Evolutionary conservation across 2,113 vertebrate genomes (phyloP).

Genomic region (Zosterops lateralis): DNA sequence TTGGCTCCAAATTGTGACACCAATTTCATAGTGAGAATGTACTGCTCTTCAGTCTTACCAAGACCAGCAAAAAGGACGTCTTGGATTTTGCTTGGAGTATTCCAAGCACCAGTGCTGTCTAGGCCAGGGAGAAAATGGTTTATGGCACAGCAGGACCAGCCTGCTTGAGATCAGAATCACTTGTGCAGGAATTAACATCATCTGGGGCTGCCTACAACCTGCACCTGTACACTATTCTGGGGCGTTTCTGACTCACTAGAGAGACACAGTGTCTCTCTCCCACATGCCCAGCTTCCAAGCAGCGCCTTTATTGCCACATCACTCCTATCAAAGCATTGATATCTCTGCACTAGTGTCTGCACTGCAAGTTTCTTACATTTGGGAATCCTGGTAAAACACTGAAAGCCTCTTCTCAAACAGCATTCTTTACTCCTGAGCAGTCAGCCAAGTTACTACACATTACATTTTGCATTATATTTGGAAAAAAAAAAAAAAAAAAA

Average conservation of each 20-base stretch:
- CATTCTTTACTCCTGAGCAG: neutral
- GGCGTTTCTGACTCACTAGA: fast-evolving
- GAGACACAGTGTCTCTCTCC: neutral
- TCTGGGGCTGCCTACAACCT: neutral
- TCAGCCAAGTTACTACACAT: neutral
- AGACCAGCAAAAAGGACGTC: neutral
- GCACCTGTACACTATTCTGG: neutral
- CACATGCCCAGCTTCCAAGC: neutral
- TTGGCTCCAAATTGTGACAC: neutral
- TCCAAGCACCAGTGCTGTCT: neutral
- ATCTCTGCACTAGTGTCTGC: neutral
- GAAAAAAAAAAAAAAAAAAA: neutral
- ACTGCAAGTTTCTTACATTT: neutral
- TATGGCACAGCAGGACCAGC: neutral
- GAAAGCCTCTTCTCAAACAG: constrained; percentile 41
- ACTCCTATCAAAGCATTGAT: neutral
- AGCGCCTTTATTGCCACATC: neutral
- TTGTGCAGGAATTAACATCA: neutral
- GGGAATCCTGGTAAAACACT: constrained; percentile 6
- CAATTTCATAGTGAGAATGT: neutral
- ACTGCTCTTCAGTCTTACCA: neutral
- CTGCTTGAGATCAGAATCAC: neutral
- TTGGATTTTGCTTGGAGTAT: neutral
- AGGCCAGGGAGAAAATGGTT: neutral
- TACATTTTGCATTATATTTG: neutral